Evolutionary conservation across 2,888 invertebrate species (phyloP), one percentile per base, ranked within the genome.

Genomic region (Ceraclea dissimilis): DNA sequence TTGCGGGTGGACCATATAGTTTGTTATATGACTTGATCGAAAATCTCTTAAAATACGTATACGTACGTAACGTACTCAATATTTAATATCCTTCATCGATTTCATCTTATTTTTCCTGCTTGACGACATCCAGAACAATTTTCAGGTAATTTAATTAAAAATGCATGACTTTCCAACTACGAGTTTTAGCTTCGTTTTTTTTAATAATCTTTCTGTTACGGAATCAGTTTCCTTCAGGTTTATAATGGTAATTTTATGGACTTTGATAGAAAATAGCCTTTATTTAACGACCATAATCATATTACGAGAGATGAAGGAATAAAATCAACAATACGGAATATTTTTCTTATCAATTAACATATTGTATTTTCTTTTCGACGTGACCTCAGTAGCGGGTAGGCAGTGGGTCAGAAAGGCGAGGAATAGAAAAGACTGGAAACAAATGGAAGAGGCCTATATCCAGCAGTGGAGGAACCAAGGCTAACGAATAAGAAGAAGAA

Each of bases 191-290:
- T n/a, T n/a, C n/a, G n/a, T 47, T 2, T 47, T n/a, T 47, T 47
- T 47, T 47, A 47, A 47, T 47, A 20, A 47, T 47, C 47, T 47
- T 2, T 6, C 4, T 17, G 47, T 2, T 17, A 18, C 16, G 13
- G 20, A 47, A 47, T 47, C 19, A 47, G 17, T 20, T 20, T 18
- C 2, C 19, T 20, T 39, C 39, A 20, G 47, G 17, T 5, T 18
- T 47, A 20, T 47, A 47, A 47, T 47, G 47, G 47, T 20, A 47
- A 47, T 47, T 47, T 47, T 47, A 47, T 18, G 20, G 47, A 6
- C 47, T 47, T 47, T 47, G 47, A 47, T 47, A 47, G 47, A 47
- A 39, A 39, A 47, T 47, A 20, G 19, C 47, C 47, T 47, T 47
- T 47, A 19, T 5, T 20, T 47, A 20, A 18, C 18, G 47, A 47